These are phyloP conservation scores for Chelonoidis abingdonii DNA, from an alignment of 2,113 vertebrate genomes.

Conservation along the genomic window DNA sequence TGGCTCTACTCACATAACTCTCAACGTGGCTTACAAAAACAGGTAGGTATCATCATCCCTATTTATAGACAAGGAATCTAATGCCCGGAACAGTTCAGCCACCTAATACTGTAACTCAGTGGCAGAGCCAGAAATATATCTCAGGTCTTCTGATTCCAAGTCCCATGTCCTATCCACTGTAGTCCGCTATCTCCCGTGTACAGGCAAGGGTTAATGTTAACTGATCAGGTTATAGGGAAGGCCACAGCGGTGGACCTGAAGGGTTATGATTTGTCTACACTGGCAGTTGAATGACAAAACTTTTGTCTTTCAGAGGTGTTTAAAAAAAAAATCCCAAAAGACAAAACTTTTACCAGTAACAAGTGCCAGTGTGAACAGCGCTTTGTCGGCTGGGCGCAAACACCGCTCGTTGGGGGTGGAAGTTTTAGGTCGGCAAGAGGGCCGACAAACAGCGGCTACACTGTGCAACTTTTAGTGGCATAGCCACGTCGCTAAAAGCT, in stretches of 20 bases:
- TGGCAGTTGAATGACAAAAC: too few relatives aligned
- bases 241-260: not conserved
- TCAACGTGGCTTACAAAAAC: fast-evolving
- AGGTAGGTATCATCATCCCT: not conserved
- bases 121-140: not conserved
- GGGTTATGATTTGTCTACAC: not conserved
- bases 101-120: not conserved
- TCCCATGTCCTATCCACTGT: not conserved
- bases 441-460: too few relatives aligned
- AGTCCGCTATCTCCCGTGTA: not conserved
- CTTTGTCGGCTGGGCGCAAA: too few relatives aligned
- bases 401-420: too few relatives aligned
- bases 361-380: too few relatives aligned
- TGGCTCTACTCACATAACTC: not conserved
- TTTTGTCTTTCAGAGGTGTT: too few relatives aligned
- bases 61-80: not conserved
- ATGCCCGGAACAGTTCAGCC: not conserved
- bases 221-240: not conserved
- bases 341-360: too few relatives aligned
- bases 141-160: not conserved
- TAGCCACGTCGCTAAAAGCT: too few relatives aligned
- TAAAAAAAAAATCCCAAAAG: too few relatives aligned
- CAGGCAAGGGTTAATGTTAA: not conserved
- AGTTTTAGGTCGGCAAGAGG: too few relatives aligned
- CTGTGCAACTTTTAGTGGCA: too few relatives aligned